Evolutionary conservation across 2,113 vertebrate species (phyloP), one percentile per base, ranked within the genome.

Genomic region (Crotalus viridis): DNA sequence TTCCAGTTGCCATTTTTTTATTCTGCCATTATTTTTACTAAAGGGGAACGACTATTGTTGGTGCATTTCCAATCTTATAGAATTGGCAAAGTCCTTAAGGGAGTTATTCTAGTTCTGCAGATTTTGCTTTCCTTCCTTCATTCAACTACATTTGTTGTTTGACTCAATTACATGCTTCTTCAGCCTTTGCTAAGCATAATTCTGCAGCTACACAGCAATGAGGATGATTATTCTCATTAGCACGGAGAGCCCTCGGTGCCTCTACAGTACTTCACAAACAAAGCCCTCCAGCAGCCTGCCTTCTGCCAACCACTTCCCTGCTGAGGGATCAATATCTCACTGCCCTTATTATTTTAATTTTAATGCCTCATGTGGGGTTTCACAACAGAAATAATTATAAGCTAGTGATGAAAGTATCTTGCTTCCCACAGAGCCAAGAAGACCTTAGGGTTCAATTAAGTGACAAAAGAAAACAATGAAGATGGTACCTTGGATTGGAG

Each of bases 371-470:
- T 21, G 90, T 91, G 93, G 92, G 57, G 93, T 89, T 95, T 94
- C 89, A 89, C 94, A 89, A 86, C 57, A 92, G 94, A 93, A 95
- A 86, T 94, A 95, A 96, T 96, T 95, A 96, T 5, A 74, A 95
- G 87, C 12, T 0, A 0, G 91, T 94, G 92, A 94, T 92, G 95
- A 94, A 94, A 93, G 92, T 10, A 90, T 85, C 94, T 89, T 87
- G 87, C 87, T 87, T 94, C 93, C 94, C 93, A 24, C 0, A 10
- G 93, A 95, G 94, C 91, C 12, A 91, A 94, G 87, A 94, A 91
- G 90, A 95, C 95, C 95, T 95, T 1, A 56, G 96, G 95, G 95
- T 92, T 96, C 95, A 95, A 96, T 96, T 96, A 95, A 1, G 28
- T 33, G 93, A 93, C 95, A 94, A 93, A 90, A 96, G 94, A 94